Base-by-base conservation (phyloP, 2,797 vertebrate species). In the Rhadinocentrus ornatus region DNA sequence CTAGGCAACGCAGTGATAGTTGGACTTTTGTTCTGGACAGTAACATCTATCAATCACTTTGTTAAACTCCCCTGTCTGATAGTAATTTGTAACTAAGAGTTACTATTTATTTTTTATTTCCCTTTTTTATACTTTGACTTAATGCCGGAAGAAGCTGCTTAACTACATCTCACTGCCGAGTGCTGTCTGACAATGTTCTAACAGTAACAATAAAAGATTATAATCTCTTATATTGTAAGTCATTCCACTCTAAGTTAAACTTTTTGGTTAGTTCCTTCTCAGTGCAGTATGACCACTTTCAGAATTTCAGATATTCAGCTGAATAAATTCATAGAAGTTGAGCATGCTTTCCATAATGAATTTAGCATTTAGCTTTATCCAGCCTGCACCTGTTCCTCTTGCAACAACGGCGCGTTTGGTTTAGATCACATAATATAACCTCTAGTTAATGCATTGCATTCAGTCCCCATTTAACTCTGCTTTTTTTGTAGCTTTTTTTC, bases 31-130 rank as follows among this genome's bases (percentile, higher is more conserved):
- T 66, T 54, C 22, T 54, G 22, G 41, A 68, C 53, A 68, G 50
- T 56, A 37, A 62, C 53, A 62, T 55, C 65, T 29, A 34, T 54
- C 50, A 54, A 27, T 50, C 57, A 50, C 22, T 69, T 78, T 69
- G 48, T 60, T 69, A 37, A 16, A 66, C 57, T 52, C 53, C 53
- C 59, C 46, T 56, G 46, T 62, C 52, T 62, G 63, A 62, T 66
- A 16, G 39, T 16, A 15, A 41, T 41, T 41, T 41, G 39, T 16
- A 16, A 16, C 13, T 16, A 41, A 41, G 15, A 41, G 9, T 41
- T 16, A 41, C 10, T 39, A 13, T 41, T 41, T 41, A 41, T 41
- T 41, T 35, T 35, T 11, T 15, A 39, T 39, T 13, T 39, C 10
- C 3, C 37, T 39, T 15, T 35, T 35, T 9, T 2, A 35, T 39